Percentiles rank a stretch among this genome's conserved stretches.
Evolutionary conservation across 64 coral and sea anemone species (phyloP).

Genomic region (Montipora efflorescens): DNA sequence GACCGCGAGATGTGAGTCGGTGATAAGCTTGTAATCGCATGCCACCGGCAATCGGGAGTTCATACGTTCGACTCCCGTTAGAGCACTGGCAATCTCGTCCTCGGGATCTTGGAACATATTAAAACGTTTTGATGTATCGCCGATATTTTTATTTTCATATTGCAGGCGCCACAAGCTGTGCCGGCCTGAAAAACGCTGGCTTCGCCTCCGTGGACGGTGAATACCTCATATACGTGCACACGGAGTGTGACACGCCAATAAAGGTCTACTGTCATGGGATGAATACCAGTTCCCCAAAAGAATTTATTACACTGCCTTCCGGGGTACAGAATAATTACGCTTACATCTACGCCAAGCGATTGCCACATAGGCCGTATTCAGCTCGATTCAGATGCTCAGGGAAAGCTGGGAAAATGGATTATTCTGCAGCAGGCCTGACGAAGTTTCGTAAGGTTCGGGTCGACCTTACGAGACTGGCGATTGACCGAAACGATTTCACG

Average conservation of each 20-base stretch:
- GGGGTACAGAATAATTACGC: slow-evolving; percentile 90
- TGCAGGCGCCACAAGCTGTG: slow-evolving; percentile 85
- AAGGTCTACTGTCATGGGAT: slow-evolving; percentile 95
- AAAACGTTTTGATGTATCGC: no score
- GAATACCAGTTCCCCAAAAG: slow-evolving; percentile 84
- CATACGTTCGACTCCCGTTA: no score
- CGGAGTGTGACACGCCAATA: slow-evolving; percentile 75
- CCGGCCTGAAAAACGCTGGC: slow-evolving; percentile 77
- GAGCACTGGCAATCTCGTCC: no score
- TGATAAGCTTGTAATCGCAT: no score
- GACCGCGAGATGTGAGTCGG: no score
- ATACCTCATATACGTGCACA: slow-evolving; percentile 83
- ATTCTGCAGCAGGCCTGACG: slow-evolving; percentile 74
- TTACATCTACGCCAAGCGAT: slow-evolving; percentile 76
- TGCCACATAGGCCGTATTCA: slow-evolving; percentile 63
- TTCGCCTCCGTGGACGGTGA: slow-evolving; percentile 73
- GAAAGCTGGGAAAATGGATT: slow-evolving; percentile 15
- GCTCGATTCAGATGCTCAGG: slow-evolving; percentile 79
- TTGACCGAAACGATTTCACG: slow-evolving; percentile 83
- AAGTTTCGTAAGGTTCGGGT: slow-evolving; percentile 86
- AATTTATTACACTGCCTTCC: slow-evolving; percentile 74
- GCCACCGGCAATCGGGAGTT: no score
- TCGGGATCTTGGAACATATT: no score
- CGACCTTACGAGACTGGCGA: slow-evolving; percentile 79
- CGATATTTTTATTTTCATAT: background rate